Conservation (phyloP, 1,140 invertebrate genomes). For the Drosophila seguyi region DNA sequence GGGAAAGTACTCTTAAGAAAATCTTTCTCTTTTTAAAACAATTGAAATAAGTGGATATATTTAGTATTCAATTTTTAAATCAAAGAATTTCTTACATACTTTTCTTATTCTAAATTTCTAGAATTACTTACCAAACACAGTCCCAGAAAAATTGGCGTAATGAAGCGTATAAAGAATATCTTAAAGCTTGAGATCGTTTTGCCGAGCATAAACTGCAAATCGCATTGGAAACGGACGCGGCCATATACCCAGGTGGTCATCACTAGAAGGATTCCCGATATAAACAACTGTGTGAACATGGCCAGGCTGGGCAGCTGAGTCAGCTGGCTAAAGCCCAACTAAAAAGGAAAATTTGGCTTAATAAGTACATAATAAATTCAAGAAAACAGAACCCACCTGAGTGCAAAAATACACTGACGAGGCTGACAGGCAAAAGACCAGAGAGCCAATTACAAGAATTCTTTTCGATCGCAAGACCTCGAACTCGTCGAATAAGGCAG, state of each 20-base stretch:
- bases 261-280: slow-evolving; percentile 89
- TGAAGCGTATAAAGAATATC: slow-evolving; percentile 74
- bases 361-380: neutral
- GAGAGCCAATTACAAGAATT: slow-evolving; percentile 41
- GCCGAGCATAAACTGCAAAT: slow-evolving; percentile 93
- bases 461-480: slow-evolving; percentile 66
- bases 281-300: slow-evolving; percentile 89
- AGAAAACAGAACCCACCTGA: slow-evolving; percentile 36
- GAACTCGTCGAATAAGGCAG: slow-evolving; percentile 78
- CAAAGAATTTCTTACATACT: too few species aligned
- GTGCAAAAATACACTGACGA: slow-evolving; percentile 77
- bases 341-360: neutral
- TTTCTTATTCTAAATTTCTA: too few species aligned
- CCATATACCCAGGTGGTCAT: slow-evolving; percentile 92
- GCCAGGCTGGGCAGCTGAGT: slow-evolving; percentile 88
- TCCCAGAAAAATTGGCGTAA: slow-evolving; percentile 69
- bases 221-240: slow-evolving; percentile 89
- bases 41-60: too few species aligned
- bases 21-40: too few species aligned
- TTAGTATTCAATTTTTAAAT: too few species aligned
- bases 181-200: slow-evolving; percentile 87
- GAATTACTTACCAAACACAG: slow-evolving; percentile 53
- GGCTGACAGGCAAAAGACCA: slow-evolving; percentile 46
- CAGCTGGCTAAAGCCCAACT: slow-evolving; percentile 72
- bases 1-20: neutral